Evolutionary conservation across 2,797 vertebrate species (phyloP).

Genomic region (Atherinosoma microstoma): DNA sequence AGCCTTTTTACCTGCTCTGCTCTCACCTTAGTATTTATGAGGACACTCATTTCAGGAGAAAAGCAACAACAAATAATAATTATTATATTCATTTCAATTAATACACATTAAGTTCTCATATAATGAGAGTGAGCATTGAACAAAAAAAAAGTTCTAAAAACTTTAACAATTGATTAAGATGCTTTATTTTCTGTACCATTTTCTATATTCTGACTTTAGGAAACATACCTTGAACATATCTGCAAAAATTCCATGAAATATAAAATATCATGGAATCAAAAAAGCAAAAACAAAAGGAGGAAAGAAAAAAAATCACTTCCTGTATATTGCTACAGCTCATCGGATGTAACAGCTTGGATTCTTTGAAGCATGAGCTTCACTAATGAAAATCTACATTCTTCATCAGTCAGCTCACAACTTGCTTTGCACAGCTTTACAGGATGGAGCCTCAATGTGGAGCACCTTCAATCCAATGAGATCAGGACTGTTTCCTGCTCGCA

Average conservation of each 20-base stretch:
- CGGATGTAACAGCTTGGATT: not conserved
- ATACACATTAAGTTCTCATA: too few species aligned
- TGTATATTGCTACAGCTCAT: not conserved
- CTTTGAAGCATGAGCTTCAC: slow-evolving; percentile 1
- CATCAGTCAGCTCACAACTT: not conserved
- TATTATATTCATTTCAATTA: too few species aligned
- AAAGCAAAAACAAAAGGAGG: not conserved
- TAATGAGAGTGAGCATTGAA: too few species aligned
- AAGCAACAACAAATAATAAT: too few species aligned
- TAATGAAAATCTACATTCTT: not conserved
- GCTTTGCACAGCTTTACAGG: not conserved
- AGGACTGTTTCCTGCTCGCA: not conserved
- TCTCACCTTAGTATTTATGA: too few species aligned
- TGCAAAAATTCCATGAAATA: not conserved
- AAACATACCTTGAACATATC: not conserved
- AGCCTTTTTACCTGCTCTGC: too few species aligned
- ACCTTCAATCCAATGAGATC: not conserved
- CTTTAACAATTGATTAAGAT: not conserved
- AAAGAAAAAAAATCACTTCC: not conserved
- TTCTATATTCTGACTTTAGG: not conserved
- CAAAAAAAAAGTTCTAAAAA: not conserved
- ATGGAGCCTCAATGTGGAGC: not conserved
- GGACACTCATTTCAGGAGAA: too few species aligned
- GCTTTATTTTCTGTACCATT: not conserved
- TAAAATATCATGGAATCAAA: not conserved